Conservation (phyloP, 2,888 invertebrate species). For the Xestoiulus laeticollis region DNA sequence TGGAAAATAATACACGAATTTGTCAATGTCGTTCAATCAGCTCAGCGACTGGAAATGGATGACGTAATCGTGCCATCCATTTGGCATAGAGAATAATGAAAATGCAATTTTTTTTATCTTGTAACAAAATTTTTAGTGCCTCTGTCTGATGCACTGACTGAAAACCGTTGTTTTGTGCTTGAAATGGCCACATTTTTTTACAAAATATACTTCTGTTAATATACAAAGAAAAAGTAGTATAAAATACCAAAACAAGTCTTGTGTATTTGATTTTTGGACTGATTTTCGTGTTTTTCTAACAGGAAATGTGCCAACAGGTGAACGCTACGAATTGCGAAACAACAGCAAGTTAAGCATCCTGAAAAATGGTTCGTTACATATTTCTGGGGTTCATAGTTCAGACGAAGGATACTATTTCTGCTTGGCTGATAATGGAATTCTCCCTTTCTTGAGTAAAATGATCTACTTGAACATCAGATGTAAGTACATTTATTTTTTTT, state of each 20-base stretch:
- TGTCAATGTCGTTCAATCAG: conserved; percentile 26
- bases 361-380: conserved; percentile 49
- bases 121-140: neutral
- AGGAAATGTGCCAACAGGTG: conserved; percentile 50
- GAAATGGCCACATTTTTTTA: neutral
- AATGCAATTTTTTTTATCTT: neutral
- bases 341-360: neutral
- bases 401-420: conserved; percentile 96
- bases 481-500: conserved; percentile 63
- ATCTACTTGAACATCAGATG: conserved; percentile 93
- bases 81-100: neutral
- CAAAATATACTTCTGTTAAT: neutral
- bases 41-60: neutral
- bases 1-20: conserved; percentile 26
- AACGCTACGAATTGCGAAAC: conserved; percentile 44
- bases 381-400: conserved; percentile 63
- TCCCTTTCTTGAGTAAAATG: conserved; percentile 92
- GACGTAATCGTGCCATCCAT: neutral
- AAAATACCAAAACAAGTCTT: too few relatives aligned
- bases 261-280: neutral
- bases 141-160: neutral
- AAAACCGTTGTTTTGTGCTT: neutral
- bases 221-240: too few relatives aligned
- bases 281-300: neutral
- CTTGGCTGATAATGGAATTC: conserved; percentile 95